Percentiles rank a stretch among this genome's conserved stretches.
phyloP scores from a whole-genome alignment of 2,888 invertebrate genomes.

The Cantharis nigra region DNA sequence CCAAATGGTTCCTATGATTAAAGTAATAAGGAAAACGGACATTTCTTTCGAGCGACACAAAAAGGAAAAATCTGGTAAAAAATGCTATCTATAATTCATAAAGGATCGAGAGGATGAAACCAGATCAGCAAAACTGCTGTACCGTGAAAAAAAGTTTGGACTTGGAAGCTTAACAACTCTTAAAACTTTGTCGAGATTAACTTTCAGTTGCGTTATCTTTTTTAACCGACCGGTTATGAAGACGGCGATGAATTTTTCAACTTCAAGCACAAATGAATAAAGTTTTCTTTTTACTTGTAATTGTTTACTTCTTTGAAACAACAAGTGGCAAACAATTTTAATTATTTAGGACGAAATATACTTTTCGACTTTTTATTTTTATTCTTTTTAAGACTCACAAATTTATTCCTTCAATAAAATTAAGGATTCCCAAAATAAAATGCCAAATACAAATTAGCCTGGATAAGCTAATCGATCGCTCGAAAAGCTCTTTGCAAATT shows the following conservation, averaged over 20 bases:
- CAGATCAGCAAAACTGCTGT: constrained; percentile 45
- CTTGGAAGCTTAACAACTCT: constrained; percentile 33
- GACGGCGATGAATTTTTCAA: not conserved
- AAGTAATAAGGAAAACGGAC: constrained; percentile 56
- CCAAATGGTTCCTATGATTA: constrained; percentile 58
- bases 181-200: constrained; percentile 35
- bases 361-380: not conserved
- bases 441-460: no score
- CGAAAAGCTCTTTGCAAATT: no score
- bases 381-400: no score
- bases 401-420: no score
- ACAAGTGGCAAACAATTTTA: not conserved
- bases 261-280: not conserved
- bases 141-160: constrained; percentile 35
- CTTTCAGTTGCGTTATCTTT: constrained; percentile 29
- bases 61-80: constrained; percentile 52
- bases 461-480: no score
- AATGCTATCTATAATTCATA: constrained; percentile 56
- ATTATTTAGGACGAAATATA: not conserved
- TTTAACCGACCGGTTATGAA: constrained; percentile 8
- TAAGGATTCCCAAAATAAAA: no score
- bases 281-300: not conserved
- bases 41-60: constrained; percentile 45
- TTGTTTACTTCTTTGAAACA: not conserved
- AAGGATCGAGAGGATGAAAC: constrained; percentile 48